phyloP scores from a whole-genome alignment of 2,113 vertebrate genomes.

The Oceanodroma tethys region DNA sequence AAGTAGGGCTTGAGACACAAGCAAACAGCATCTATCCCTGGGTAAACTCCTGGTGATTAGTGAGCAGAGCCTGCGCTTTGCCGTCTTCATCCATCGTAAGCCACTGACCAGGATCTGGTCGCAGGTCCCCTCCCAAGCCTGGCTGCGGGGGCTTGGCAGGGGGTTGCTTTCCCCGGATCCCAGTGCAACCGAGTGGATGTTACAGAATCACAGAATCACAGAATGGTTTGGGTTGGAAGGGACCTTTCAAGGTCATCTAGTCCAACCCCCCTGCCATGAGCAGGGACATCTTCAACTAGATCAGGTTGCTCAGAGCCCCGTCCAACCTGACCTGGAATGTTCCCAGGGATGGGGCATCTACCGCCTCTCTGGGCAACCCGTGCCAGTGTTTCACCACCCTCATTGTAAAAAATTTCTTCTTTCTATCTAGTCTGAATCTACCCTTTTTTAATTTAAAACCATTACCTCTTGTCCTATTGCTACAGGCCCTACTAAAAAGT shows the following conservation, averaged over 20 bases:
- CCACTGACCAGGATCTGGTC: accelerated
- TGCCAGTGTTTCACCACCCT: accelerated
- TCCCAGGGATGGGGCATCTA: neutral
- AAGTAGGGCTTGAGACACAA: neutral
- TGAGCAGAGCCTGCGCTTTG: accelerated
- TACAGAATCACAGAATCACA: too few relatives aligned
- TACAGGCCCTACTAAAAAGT: neutral
- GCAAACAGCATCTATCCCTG: neutral
- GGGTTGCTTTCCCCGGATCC: accelerated
- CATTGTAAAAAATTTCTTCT: accelerated
- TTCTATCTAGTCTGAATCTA: neutral
- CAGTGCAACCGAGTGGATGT: neutral
- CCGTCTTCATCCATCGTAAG: accelerated
- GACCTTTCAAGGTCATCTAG: neutral
- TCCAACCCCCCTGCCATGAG: accelerated
- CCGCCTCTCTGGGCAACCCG: neutral
- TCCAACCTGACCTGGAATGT: accelerated
- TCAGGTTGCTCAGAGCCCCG: neutral
- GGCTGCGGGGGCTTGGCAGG: neutral
- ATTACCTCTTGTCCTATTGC: neutral
- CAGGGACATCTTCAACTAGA: neutral
- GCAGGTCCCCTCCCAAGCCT: neutral
- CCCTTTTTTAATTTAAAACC: neutral
- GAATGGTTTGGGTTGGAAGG: accelerated
- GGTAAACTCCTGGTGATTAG: neutral